Evolutionary conservation across 2,888 invertebrate genomes (phyloP), one percentile per base, ranked within the genome.

Genomic region (Sminthurides aquaticus): DNA sequence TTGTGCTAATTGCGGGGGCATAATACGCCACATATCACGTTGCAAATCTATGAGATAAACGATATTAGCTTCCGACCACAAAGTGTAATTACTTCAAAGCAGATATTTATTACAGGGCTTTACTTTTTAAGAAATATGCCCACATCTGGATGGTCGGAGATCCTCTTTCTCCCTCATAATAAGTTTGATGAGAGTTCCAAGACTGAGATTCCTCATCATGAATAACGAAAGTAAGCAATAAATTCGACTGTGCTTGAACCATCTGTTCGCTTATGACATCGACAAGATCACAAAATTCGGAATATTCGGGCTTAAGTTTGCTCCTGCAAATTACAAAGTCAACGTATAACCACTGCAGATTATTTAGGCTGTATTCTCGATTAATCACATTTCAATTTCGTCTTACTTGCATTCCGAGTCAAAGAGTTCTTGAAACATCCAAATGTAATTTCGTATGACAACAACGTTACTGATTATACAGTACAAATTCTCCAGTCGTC

Each of bases 1-100:
- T 76, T 90, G 90, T 0, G 91, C 90, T 86, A 90, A 90, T 78
- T 88, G 86, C 0, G 91, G 91, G 0, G 91, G 90, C n/a, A 91
- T 89, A 0, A 89, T 89, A 74, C 86, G 88, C 91, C 91, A 91
- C 49, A 91, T 80, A 79, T 91, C 90, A 73, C 88, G 84, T 76
- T 84, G 85, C 48, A 88, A 89, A 2, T 90, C 90, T 86, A 75
- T 64, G 79, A 79, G 69, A 8, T 54, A 58, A 22, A 34, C 3
- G 22, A 49, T 43, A 55, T 26, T 59, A 28, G 26, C 20, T 43
- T 55, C 61, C 66, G 43, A 11, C 43, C 18, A 18, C 43, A 43
- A 11, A 58, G 43, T 2, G n/a, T n/a, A n/a, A n/a, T n/a, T n/a
- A n/a, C n/a, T n/a, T n/a, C n/a, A n/a, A n/a, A n/a, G 52, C 8